phyloP scores from a whole-genome alignment of 53 echinoderm and acorn worm species.

The Echinometra lucunter region DNA sequence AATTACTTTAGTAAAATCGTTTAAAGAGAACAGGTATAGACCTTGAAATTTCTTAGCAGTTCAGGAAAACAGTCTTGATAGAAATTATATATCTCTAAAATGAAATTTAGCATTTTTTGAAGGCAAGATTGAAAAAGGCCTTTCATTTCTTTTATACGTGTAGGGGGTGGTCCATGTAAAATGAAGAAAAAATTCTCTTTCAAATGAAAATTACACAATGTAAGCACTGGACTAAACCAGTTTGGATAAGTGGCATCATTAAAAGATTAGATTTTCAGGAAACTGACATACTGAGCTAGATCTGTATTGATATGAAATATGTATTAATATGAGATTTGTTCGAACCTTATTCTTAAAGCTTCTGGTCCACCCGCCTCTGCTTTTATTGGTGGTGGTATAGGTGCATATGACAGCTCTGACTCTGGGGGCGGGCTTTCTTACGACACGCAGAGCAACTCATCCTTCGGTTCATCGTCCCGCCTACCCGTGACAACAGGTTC shows the following conservation, averaged over 20 bases:
- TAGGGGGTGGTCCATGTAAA: too few relatives aligned
- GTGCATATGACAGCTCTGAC: conserved; percentile 95
- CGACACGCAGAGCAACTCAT: conserved; percentile 97
- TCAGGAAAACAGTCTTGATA: neutral
- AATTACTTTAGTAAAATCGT: neutral
- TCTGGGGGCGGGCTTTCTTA: conserved; percentile 88
- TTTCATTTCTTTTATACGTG: too few relatives aligned
- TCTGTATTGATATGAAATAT: neutral
- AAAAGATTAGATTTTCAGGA: too few relatives aligned
- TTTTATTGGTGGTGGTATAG: conserved; percentile 68
- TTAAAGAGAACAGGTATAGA: neutral
- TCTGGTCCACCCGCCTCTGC: conserved; percentile 81
- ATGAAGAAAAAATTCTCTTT: too few relatives aligned
- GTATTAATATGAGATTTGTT: conserved; percentile 8
- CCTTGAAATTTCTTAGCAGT: too few relatives aligned
- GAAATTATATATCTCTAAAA: neutral
- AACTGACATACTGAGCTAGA: too few relatives aligned
- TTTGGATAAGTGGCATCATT: too few relatives aligned
- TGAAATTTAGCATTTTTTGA: too few relatives aligned
- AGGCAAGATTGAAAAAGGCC: too few relatives aligned
- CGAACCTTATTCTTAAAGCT: neutral
- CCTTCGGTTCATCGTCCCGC: conserved; percentile 97
- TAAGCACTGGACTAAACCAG: too few relatives aligned
- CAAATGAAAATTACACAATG: too few relatives aligned
- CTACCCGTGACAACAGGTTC: conserved; percentile 82